Evolutionary conservation across 2,888 invertebrate genomes (phyloP).

Genomic region (Drosophila colorata): DNA sequence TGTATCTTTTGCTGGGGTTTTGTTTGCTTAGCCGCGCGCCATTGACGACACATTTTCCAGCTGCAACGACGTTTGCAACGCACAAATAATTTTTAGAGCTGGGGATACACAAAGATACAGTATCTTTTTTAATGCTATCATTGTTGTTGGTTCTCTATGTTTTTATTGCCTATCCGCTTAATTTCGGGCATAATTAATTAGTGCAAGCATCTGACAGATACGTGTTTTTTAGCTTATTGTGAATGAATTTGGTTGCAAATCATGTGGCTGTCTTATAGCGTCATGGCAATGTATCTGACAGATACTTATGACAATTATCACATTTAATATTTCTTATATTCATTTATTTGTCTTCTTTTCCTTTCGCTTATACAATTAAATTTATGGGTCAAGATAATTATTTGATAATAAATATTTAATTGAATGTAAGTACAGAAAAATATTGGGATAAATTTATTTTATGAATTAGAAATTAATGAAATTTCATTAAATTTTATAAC

Average conservation of each 20-base stretch:
- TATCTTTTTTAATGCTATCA: slow-evolving; percentile 10
- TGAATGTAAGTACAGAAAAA: no score
- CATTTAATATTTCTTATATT: no score
- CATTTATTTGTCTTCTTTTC: no score
- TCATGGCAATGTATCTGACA: slow-evolving; percentile 7
- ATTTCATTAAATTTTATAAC: no score
- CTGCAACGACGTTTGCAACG: slow-evolving; percentile 28
- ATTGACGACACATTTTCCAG: slow-evolving; percentile 65
- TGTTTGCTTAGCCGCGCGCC: slow-evolving; percentile 71
- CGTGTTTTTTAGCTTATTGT: slow-evolving; percentile 45
- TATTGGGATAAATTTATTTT: no score
- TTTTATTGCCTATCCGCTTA: slow-evolving; percentile 18
- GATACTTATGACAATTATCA: slow-evolving; percentile 5
- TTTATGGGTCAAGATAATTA: no score
- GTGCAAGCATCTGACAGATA: slow-evolving; percentile 45
- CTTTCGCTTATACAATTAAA: no score
- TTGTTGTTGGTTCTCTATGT: slow-evolving; percentile 12
- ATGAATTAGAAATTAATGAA: no score
- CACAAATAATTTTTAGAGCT: slow-evolving; percentile 14
- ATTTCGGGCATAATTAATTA: slow-evolving; percentile 22
- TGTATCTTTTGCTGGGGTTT: slow-evolving; percentile 10
- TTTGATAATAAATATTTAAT: background rate
- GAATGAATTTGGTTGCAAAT: background rate
- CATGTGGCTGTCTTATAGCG: background rate
- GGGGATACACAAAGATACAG: slow-evolving; percentile 1